Conservation (phyloP, 1,140 invertebrate genomes). For the Bombus breviceps region DNA sequence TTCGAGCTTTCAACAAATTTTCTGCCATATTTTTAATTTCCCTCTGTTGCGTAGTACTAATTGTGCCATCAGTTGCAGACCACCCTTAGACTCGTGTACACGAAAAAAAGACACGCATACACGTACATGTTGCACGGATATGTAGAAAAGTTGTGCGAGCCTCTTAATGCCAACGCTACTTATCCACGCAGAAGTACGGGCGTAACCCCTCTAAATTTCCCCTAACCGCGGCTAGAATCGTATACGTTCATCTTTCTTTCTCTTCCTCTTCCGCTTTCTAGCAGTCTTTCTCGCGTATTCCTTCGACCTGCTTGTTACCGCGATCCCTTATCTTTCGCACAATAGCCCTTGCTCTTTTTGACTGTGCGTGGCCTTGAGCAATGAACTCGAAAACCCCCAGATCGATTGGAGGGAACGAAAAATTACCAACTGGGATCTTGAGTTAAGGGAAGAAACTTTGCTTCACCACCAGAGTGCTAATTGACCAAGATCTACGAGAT, state of each 20-base stretch:
- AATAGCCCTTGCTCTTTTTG: constrained; percentile 48
- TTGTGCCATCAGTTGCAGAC: neutral
- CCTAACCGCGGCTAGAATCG: constrained; percentile 12
- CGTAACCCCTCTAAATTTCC: constrained; percentile 37
- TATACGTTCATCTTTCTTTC: constrained; percentile 2
- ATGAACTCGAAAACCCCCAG: neutral
- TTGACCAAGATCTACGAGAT: neutral
- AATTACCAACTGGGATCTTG: constrained; percentile 19
- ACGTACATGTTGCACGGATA: too few species aligned
- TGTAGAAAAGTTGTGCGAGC: constrained; percentile 18
- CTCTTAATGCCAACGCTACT: constrained; percentile 31
- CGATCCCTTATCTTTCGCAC: constrained; percentile 38
- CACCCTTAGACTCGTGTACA: neutral
- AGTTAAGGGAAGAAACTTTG: neutral
- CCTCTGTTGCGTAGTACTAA: neutral
- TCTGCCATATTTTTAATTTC: neutral
- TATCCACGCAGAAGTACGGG: constrained; percentile 8
- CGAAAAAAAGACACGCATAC: neutral
- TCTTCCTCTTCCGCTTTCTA: constrained; percentile 3
- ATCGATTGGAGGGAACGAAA: constrained; percentile 1
- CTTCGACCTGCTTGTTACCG: constrained; percentile 28
- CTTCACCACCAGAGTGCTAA: neutral
- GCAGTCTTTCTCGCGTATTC: constrained; percentile 17
- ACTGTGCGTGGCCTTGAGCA: constrained; percentile 19
- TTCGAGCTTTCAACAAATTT: neutral